Base-by-base conservation (phyloP, 2,113 vertebrate species). In the Lampris incognitus region DNA sequence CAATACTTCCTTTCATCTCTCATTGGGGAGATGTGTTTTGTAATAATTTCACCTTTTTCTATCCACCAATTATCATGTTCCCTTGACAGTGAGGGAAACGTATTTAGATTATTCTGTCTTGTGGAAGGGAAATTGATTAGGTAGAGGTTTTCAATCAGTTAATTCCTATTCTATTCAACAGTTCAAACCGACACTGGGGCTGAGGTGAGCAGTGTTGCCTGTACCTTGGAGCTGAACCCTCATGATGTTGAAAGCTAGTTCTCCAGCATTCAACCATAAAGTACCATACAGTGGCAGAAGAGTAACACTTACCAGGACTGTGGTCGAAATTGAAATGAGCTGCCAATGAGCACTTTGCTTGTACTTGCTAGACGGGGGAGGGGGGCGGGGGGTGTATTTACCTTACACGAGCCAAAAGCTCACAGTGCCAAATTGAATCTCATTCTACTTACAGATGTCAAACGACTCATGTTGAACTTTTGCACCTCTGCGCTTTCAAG, bases 71-170 rank as follows among this genome's bases (percentile, higher is more conserved):
- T 24, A 24, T 24, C 24, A 24, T 85, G 62, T 81, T 75, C 42
- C 36, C 62, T 52, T 51, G 39, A 42, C 72, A 78, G 63, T 84
- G 80, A 85, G 77, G 58, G 81, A 85, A 70, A 44, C 69, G 68
- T 76, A 87, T 86, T 69, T 75, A 84, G 76, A 62, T 61, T 58
- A 66, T 60, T 44, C 56, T 78, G 78, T 59, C 69, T 67, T 59
- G 79, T 81, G 70, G 74, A 61, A 68, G 63, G 76, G 44, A 58
- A 66, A 84, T 87, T 85, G 78, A 85, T 88, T 87, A 24, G 81
- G 87, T 87, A 80, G 76, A 77, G 55, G 48, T 72, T 79, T 78
- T 74, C 83, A 89, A 84, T 89, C 87, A 82, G 52, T 85, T 90
- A 82, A 82, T 87, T 86, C 83, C 76, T 58, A 84, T 83, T 87